Conservation (phyloP, 2,113 vertebrate genomes). For the Notarius quadriscutis region DNA sequence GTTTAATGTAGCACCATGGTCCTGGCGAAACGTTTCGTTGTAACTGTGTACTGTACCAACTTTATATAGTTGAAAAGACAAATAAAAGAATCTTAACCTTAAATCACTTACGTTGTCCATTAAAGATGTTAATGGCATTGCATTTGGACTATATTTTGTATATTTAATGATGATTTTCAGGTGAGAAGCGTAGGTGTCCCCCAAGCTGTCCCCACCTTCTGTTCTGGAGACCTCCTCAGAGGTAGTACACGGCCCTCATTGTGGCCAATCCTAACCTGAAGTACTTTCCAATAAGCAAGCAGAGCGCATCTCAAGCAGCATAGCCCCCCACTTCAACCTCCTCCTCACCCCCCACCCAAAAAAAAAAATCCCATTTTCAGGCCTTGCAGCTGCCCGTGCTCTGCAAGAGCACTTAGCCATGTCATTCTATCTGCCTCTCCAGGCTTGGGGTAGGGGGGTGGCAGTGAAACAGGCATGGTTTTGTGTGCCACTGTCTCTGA, state of each 20-base stretch:
- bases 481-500: slow-evolving; percentile 76
- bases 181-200: slow-evolving; percentile 56
- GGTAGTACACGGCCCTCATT: slow-evolving; percentile 77
- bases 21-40: no score
- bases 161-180: slow-evolving; percentile 36
- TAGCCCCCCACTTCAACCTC: slow-evolving; percentile 72
- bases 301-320: slow-evolving; percentile 40
- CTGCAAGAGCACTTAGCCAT: slow-evolving; percentile 77
- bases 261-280: slow-evolving; percentile 79
- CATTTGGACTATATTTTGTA: neutral
- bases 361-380: slow-evolving; percentile 73
- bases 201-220: slow-evolving; percentile 54
- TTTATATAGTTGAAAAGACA: no score
- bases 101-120: neutral
- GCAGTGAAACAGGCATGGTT: slow-evolving; percentile 69
- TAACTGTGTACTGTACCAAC: no score
- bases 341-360: slow-evolving; percentile 27
- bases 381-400: slow-evolving; percentile 76
- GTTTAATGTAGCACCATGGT: no score
- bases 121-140: neutral
- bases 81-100: no score
- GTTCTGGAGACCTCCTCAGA: slow-evolving; percentile 65
- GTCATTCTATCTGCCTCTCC: slow-evolving; percentile 81
- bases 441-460: slow-evolving; percentile 56
- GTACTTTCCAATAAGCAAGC: slow-evolving; percentile 45